Conservation (phyloP, 2,113 vertebrate genomes). For the Phainopepla nitens region DNA sequence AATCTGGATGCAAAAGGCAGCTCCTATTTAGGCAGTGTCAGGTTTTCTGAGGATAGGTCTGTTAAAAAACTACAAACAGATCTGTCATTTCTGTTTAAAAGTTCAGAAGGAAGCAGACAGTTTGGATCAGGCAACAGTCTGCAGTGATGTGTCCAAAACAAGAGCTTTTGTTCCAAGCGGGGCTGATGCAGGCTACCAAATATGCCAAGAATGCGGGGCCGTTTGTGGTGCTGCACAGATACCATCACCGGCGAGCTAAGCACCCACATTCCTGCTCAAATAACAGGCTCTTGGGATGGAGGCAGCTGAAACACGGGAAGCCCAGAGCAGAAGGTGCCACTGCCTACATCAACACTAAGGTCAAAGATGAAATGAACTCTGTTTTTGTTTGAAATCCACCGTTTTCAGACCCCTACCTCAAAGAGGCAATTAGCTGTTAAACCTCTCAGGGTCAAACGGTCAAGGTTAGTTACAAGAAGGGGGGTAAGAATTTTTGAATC, state of each 20-base stretch:
- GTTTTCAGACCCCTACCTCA: neutral
- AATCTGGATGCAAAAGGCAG: neutral
- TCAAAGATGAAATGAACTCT: neutral
- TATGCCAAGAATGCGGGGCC: slow-evolving; percentile 50
- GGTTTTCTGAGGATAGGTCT: neutral
- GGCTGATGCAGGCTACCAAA: slow-evolving; percentile 52
- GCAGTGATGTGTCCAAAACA: slow-evolving; percentile 34
- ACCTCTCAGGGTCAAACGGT: neutral
- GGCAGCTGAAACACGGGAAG: neutral
- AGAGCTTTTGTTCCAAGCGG: slow-evolving; percentile 59
- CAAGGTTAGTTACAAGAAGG: neutral
- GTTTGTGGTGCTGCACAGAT: slow-evolving; percentile 38
- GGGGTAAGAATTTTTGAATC: neutral
- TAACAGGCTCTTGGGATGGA: neutral
- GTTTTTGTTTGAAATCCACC: neutral
- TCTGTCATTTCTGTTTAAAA: neutral
- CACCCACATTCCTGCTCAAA: neutral
- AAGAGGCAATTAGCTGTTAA: neutral
- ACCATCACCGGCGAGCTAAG: neutral
- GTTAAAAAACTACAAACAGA: neutral
- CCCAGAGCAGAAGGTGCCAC: neutral
- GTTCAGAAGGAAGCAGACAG: slow-evolving; percentile 34
- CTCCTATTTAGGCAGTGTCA: neutral
- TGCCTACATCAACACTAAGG: neutral
- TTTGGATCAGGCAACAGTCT: slow-evolving; percentile 31